Evolutionary conservation across 2,888 invertebrate genomes (phyloP).

Genomic region (Melinaea menophilus): DNA sequence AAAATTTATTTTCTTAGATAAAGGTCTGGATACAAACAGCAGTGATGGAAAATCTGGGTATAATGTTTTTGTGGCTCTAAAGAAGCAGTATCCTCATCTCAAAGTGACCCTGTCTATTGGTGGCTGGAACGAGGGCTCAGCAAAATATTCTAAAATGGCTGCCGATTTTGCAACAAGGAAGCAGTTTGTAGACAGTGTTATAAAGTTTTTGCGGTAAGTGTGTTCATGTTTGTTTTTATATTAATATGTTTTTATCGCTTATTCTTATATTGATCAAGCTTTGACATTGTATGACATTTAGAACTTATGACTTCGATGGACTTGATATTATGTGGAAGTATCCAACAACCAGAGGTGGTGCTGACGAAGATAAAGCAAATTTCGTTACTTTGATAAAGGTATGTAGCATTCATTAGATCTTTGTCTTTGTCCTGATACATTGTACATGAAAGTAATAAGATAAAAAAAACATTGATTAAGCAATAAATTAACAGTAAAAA

Average conservation of each 20-base stretch:
- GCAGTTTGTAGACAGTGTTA: conserved; percentile 83
- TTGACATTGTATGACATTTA: conserved; percentile 48
- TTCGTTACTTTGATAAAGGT: conserved; percentile 86
- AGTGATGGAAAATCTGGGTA: neutral
- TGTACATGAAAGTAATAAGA: too few species aligned
- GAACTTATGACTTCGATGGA: conserved; percentile 84
- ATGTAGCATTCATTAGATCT: conserved; percentile 24
- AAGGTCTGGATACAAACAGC: neutral
- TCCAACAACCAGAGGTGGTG: conserved; percentile 86
- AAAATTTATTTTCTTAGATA: neutral
- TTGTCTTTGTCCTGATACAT: too few species aligned
- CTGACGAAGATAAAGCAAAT: conserved; percentile 83
- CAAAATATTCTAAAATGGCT: conserved; percentile 80
- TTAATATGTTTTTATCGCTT: too few species aligned
- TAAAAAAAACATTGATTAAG: too few species aligned
- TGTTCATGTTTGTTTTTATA: neutral
- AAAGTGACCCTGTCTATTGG: conserved; percentile 89
- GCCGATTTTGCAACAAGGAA: conserved; percentile 79
- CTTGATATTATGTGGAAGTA: conserved; percentile 91
- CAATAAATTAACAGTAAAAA: too few species aligned
- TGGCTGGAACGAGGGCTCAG: conserved; percentile 94
- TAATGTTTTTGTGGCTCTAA: conserved; percentile 16
- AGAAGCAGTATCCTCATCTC: conserved; percentile 81
- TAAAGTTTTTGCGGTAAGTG: conserved; percentile 81
- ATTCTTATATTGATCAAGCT: too few species aligned